A percentile compares a stretch with the other conserved stretches of the same genome.
phyloP scores from a whole-genome alignment of 2,888 invertebrate genomes.

The Tetanocera ferruginea region DNA sequence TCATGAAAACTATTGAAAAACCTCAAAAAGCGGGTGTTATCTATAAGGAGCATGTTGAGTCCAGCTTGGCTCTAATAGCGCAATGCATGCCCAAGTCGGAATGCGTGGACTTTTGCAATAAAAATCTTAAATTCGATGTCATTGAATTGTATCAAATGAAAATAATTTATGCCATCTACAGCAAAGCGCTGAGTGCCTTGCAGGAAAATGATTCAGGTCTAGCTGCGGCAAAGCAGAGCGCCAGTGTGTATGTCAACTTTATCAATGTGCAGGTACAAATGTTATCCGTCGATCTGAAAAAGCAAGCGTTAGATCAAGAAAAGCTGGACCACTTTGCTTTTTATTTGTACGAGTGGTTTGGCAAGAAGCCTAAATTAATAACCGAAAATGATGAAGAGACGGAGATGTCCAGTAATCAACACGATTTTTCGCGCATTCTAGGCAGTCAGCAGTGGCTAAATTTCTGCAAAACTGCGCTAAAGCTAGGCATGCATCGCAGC shows the following conservation, averaged over 20 bases:
- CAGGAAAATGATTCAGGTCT: constrained; percentile 43
- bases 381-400: neutral
- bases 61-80: constrained; percentile 74
- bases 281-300: constrained; percentile 66
- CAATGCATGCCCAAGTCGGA: constrained; percentile 74
- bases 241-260: constrained; percentile 72
- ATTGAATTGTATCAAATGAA: constrained; percentile 74
- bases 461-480: constrained; percentile 77
- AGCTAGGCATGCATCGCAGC: constrained; percentile 74
- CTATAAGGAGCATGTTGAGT: constrained; percentile 74
- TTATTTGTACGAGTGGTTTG: constrained; percentile 65
- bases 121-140: constrained; percentile 76
- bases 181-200: constrained; percentile 70
- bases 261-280: constrained; percentile 73
- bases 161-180: constrained; percentile 73
- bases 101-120: constrained; percentile 73
- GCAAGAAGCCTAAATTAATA: constrained; percentile 33
- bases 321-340: constrained; percentile 67
- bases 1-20: constrained; percentile 77
- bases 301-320: constrained; percentile 71
- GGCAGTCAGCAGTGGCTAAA: constrained; percentile 72
- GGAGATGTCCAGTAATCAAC: constrained; percentile 3
- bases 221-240: constrained; percentile 57
- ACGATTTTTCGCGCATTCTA: constrained; percentile 63
- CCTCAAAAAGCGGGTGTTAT: constrained; percentile 79